phyloP scores from a whole-genome alignment of 2,113 vertebrate genomes.

The Leucopsar rothschildi region DNA sequence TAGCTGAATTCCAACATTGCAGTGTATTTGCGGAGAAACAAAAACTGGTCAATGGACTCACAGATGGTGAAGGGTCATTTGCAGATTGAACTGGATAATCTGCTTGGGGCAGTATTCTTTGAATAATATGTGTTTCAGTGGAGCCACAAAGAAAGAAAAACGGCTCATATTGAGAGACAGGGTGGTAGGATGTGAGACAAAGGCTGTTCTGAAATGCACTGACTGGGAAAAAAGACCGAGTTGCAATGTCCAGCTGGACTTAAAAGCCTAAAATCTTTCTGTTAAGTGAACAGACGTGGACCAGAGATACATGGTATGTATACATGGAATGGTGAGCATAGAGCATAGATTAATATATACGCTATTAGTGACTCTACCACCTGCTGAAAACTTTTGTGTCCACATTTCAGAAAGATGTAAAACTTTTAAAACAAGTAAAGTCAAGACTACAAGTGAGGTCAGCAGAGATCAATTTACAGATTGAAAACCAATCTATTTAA shows the following conservation, averaged over 20 bases:
- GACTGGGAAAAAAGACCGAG: background rate
- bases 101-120: background rate
- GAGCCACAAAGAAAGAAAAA: background rate
- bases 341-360: background rate
- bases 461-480: background rate
- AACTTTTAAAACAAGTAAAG: background rate
- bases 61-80: background rate
- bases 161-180: background rate
- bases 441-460: background rate
- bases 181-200: background rate
- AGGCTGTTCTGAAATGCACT: background rate
- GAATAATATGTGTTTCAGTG: background rate
- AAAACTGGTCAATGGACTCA: background rate
- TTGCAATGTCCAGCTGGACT: background rate
- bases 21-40: background rate
- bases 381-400: background rate
- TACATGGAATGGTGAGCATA: background rate
- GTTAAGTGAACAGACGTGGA: background rate
- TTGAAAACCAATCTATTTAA: slow-evolving; percentile 6
- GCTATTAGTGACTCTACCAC: background rate
- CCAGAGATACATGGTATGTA: background rate
- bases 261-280: background rate
- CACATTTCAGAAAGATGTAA: background rate
- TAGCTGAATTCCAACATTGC: background rate
- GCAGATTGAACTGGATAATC: background rate